These are phyloP conservation scores for Andrena praecox DNA, from an alignment of 2,888 invertebrate species.

Conservation along the genomic window DNA sequence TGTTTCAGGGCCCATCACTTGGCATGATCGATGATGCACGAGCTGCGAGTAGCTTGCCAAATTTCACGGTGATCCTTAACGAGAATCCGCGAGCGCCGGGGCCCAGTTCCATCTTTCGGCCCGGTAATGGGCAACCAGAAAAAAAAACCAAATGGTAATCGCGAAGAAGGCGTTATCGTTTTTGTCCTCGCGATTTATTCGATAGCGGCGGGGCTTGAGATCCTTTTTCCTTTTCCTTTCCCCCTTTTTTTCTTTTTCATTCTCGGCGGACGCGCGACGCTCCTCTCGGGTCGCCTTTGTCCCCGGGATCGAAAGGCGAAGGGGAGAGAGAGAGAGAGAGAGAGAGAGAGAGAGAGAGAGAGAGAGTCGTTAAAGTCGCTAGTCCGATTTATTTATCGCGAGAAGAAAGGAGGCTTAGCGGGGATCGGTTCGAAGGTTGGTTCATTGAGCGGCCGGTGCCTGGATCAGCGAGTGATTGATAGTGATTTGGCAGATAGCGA, in stretches of 20 bases:
- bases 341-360: neutral
- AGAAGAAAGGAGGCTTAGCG: conserved; percentile 67
- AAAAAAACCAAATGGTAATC: conserved; percentile 19
- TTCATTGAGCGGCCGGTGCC: conserved; percentile 72
- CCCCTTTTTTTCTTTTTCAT: neutral
- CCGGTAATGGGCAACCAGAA: neutral
- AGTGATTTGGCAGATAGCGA: conserved; percentile 82
- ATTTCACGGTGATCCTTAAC: conserved; percentile 56
- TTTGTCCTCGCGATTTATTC: conserved; percentile 16
- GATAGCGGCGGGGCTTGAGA: neutral
- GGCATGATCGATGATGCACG: conserved; percentile 67
- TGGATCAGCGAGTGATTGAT: conserved; percentile 79
- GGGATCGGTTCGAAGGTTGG: conserved; percentile 71
- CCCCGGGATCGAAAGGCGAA: neutral
- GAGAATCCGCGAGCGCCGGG: conserved; percentile 24
- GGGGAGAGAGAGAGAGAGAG: neutral
- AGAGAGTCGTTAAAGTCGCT: conserved; percentile 67
- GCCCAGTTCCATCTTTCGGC: neutral
- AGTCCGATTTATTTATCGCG: conserved; percentile 78
- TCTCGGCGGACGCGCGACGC: conserved; percentile 8
- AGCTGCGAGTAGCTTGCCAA: conserved; percentile 33
- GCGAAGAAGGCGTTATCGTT: conserved; percentile 11
- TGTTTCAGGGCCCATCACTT: conserved; percentile 57
- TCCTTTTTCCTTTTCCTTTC: neutral
- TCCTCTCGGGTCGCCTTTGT: conserved; percentile 5